phyloP scores from a whole-genome alignment of 2,888 invertebrate genomes.

The Epiperipatus broadwayi region DNA sequence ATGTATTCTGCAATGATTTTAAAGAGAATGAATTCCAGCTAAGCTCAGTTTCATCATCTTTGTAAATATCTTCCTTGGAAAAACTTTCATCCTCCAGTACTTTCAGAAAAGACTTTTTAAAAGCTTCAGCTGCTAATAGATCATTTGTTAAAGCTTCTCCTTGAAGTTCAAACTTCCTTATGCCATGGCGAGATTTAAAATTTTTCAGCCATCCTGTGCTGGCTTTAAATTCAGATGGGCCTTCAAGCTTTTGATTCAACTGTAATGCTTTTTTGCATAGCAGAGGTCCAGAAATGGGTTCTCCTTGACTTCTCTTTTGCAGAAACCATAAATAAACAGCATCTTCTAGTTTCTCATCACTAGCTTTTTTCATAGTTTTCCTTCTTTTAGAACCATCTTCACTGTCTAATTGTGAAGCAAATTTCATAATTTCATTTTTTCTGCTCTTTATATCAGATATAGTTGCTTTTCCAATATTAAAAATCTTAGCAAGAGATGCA shows the following conservation, averaged over 20 bases:
- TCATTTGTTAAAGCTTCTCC: conserved; percentile 6
- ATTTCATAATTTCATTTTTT: no score
- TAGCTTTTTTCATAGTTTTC: conserved; percentile 10
- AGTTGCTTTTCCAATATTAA: no score
- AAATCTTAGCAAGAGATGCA: no score
- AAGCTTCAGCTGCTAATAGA: conserved; percentile 9
- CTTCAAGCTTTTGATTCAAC: conserved; percentile 12
- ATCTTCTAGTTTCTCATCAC: conserved; percentile 14
- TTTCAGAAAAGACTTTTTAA: conserved; percentile 10
- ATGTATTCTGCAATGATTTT: no score
- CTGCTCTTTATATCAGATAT: no score
- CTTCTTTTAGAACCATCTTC: no score
- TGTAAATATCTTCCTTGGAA: conserved; percentile 12
- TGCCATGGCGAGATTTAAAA: conserved; percentile 16
- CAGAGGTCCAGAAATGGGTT: conserved; percentile 14
- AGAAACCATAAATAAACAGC: conserved; percentile 15
- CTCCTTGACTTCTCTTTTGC: conserved; percentile 9
- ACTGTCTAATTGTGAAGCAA: no score
- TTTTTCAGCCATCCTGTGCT: conserved; percentile 17
- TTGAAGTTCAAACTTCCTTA: conserved; percentile 8
- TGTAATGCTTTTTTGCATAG: conserved; percentile 16
- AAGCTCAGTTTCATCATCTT: conserved; percentile 13
- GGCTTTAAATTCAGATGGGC: conserved; percentile 16
- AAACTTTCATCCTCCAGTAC: background rate
- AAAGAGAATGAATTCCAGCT: conserved; percentile 11